These are phyloP conservation scores for Dryas iulia DNA, from an alignment of 1,140 invertebrate species.

Conservation along the genomic window DNA sequence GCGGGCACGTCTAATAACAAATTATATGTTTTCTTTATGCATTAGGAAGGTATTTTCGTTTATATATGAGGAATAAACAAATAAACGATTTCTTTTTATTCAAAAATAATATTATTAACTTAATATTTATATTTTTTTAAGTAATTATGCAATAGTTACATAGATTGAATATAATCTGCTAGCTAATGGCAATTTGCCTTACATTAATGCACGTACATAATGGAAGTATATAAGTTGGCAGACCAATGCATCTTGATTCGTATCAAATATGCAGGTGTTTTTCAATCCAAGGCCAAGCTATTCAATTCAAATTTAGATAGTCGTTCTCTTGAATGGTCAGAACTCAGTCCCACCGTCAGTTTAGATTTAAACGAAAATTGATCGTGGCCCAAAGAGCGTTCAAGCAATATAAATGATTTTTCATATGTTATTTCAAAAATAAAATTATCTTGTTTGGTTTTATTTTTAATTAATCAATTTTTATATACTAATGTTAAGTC, in stretches of 20 bases:
- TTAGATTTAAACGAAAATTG: background rate
- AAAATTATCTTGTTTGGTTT: too few species aligned
- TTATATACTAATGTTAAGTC: too few species aligned
- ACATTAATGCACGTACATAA: background rate
- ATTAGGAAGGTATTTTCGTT: too few species aligned
- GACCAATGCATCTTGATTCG: slow-evolving; percentile 4
- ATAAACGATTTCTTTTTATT: too few species aligned
- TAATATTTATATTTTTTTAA: too few species aligned
- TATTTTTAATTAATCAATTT: too few species aligned
- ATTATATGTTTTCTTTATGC: too few species aligned
- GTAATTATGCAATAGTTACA: too few species aligned
- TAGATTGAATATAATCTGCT: background rate
- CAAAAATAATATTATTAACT: too few species aligned
- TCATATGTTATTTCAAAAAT: too few species aligned
- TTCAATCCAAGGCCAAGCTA: slow-evolving; percentile 7
- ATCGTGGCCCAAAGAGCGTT: background rate
- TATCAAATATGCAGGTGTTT: slow-evolving; percentile 8
- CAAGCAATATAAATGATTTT: background rate
- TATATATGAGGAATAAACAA: too few species aligned
- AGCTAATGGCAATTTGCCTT: background rate
- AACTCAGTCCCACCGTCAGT: background rate
- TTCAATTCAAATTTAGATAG: slow-evolving; percentile 9
- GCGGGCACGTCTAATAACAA: too few species aligned
- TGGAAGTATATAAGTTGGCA: background rate
- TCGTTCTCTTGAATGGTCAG: slow-evolving; percentile 1